Percentiles rank a stretch among this genome's conserved stretches.
Conservation (phyloP, 53 echinoderm and acorn worm species). For the Stichopus horrens region DNA sequence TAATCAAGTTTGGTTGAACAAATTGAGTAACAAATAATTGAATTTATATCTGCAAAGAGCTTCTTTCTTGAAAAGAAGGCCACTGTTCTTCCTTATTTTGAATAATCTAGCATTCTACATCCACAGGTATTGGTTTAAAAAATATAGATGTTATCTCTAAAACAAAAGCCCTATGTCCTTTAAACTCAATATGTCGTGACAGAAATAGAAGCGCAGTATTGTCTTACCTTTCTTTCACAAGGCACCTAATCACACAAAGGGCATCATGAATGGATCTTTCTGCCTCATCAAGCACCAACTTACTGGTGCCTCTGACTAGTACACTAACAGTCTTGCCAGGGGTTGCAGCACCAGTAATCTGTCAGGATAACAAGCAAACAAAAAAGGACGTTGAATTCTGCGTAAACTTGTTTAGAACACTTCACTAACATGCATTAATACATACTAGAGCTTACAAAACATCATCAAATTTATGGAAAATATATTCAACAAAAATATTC, state of each 20-base stretch:
- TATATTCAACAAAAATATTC: too few relatives aligned
- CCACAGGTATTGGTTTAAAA: too few relatives aligned
- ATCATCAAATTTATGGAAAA: background rate
- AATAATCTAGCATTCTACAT: too few relatives aligned
- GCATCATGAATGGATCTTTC: constrained; percentile 97
- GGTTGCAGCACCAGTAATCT: constrained; percentile 82
- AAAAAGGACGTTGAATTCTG: background rate
- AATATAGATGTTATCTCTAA: too few relatives aligned
- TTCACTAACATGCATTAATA: background rate
- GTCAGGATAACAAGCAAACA: background rate
- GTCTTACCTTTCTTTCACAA: constrained; percentile 76
- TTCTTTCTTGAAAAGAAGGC: too few relatives aligned
- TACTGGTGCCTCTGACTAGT: constrained; percentile 87
- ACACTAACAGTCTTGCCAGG: constrained; percentile 88
- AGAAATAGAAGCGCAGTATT: background rate
- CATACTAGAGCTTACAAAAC: background rate
- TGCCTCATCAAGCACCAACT: constrained; percentile 89
- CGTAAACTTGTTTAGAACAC: background rate
- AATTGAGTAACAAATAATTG: too few relatives aligned
- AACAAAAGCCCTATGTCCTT: too few relatives aligned
- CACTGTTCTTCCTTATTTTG: too few relatives aligned
- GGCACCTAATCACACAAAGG: constrained; percentile 96
- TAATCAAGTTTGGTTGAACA: too few relatives aligned
- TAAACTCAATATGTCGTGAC: too few relatives aligned
- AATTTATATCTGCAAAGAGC: too few relatives aligned